These are phyloP conservation scores for Alethe castanea DNA, from an alignment of 2,113 vertebrate species.

Conservation along the genomic window DNA sequence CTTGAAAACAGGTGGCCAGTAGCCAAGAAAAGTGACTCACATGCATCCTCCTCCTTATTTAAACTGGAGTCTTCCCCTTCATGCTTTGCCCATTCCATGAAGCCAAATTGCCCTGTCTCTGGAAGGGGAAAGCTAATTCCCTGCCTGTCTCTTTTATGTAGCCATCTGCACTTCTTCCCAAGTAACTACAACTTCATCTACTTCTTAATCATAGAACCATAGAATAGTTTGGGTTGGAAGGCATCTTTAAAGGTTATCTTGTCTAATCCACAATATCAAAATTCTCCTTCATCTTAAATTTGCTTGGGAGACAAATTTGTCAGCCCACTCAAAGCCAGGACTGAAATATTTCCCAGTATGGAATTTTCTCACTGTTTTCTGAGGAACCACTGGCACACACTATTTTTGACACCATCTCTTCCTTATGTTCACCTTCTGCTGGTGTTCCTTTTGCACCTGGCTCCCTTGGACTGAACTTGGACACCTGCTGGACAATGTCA, in stretches of 20 bases:
- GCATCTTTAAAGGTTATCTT: background rate
- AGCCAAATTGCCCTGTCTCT: background rate
- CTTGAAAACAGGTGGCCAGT: background rate
- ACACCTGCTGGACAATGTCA: background rate
- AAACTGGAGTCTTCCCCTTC: background rate
- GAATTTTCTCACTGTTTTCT: background rate
- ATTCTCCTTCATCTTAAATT: background rate
- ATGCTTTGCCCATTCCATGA: background rate
- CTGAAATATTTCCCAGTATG: background rate
- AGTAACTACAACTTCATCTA: background rate
- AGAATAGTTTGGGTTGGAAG: background rate
- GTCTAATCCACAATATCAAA: background rate
- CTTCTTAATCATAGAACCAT: background rate
- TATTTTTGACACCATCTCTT: background rate
- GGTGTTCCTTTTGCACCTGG: background rate
- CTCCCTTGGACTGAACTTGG: background rate
- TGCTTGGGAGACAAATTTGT: background rate
- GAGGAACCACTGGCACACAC: background rate
- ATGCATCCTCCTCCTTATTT: background rate
- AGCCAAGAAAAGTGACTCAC: conserved; percentile 9
- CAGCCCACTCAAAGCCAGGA: background rate
- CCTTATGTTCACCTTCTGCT: background rate
- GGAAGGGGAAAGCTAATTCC: background rate
- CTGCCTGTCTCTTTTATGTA: background rate
- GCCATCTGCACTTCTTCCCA: background rate